phyloP scores from a whole-genome alignment of 2,888 invertebrate species.

The Meta bourneti region DNA sequence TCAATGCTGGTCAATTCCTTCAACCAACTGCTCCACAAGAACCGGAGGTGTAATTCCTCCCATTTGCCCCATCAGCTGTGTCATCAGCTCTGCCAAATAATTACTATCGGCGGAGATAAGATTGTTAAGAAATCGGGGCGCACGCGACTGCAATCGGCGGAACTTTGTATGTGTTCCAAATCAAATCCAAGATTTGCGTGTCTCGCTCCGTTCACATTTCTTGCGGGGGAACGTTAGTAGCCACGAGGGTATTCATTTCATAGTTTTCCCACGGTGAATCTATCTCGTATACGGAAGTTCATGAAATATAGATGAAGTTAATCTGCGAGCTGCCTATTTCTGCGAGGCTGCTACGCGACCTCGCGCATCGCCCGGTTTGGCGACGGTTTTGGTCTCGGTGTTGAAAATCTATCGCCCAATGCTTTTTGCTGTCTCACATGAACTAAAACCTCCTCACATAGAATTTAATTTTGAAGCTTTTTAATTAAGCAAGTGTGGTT shows the following conservation, averaged over 20 bases:
- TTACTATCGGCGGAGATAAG: background rate
- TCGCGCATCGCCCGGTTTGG: conserved; percentile 40
- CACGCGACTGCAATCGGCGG: conserved; percentile 24
- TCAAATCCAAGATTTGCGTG: conserved; percentile 46
- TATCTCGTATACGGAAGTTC: conserved; percentile 69
- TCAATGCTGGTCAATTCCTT: too few relatives aligned
- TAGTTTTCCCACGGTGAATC: conserved; percentile 72
- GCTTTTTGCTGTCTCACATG: background rate
- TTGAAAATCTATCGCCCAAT: background rate
- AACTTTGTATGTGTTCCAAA: conserved; percentile 54
- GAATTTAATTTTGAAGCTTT: too few relatives aligned
- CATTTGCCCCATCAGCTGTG: background rate
- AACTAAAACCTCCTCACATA: too few relatives aligned
- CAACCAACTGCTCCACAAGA: too few relatives aligned
- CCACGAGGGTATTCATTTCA: conserved; percentile 49
- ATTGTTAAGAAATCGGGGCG: background rate
- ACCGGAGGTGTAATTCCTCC: too few relatives aligned
- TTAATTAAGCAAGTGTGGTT: too few relatives aligned
- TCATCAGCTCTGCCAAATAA: background rate
- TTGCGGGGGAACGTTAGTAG: conserved; percentile 15
- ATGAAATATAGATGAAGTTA: conserved; percentile 76
- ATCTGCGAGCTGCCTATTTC: conserved; percentile 16
- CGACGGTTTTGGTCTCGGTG: conserved; percentile 8
- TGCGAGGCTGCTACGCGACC: background rate
- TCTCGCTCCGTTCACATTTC: background rate